These are phyloP conservation scores for Thumatha senex DNA, from an alignment of 2,888 invertebrate genomes.

Conservation along the genomic window DNA sequence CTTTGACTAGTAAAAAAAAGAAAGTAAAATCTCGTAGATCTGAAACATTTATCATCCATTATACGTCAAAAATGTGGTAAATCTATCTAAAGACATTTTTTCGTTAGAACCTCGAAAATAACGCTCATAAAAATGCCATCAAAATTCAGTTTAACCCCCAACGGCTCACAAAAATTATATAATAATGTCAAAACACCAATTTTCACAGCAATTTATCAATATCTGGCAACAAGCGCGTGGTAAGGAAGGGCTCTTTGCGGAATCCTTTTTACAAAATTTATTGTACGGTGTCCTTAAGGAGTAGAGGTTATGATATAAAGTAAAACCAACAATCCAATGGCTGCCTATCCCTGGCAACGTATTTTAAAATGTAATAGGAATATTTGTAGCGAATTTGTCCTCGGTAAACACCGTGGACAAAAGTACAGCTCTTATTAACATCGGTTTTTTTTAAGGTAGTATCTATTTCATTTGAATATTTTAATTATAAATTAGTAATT, in stretches of 20 bases:
- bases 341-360: constrained; percentile 36
- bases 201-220: constrained; percentile 37
- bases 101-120: constrained; percentile 6
- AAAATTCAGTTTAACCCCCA: constrained; percentile 17
- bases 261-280: constrained; percentile 52
- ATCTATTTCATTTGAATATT: no score
- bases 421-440: constrained; percentile 11
- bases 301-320: constrained; percentile 34
- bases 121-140: constrained; percentile 15
- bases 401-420: constrained; percentile 4
- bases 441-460: no score
- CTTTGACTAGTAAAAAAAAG: neutral
- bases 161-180: constrained; percentile 15
- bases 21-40: neutral
- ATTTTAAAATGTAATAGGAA: constrained; percentile 22
- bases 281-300: constrained; percentile 41
- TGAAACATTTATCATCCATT: neutral
- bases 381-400: constrained; percentile 23
- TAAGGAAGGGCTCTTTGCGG: constrained; percentile 34
- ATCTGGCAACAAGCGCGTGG: constrained; percentile 38
- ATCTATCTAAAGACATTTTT: constrained; percentile 1
- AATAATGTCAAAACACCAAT: constrained; percentile 14
- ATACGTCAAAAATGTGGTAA: neutral
- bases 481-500: no score
- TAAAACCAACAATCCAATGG: constrained; percentile 33